Conservation (phyloP, 53 echinoderm and acorn worm species). For the Echinometra lucunter region DNA sequence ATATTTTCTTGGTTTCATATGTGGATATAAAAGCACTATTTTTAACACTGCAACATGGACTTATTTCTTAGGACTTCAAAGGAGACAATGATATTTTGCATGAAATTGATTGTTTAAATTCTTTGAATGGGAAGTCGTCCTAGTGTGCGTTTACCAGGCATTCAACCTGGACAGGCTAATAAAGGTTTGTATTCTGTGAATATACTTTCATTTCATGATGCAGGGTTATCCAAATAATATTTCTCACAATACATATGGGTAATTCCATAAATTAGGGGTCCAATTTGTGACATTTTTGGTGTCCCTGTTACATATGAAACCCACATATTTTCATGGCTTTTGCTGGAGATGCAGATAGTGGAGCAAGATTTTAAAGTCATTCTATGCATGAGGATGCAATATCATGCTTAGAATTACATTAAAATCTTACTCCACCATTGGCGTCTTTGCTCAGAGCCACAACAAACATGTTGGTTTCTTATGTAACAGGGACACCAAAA, state of each 20-base stretch:
- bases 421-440: too few species aligned
- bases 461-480: too few species aligned
- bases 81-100: background rate
- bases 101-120: background rate
- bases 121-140: slow-evolving; percentile 39
- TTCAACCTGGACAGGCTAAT: background rate
- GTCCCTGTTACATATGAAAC: too few species aligned
- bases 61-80: background rate
- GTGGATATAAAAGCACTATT: background rate
- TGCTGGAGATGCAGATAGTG: too few species aligned
- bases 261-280: too few species aligned
- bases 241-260: background rate
- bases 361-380: too few species aligned
- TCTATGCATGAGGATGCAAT: too few species aligned
- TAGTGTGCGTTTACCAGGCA: slow-evolving; percentile 23
- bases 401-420: too few species aligned
- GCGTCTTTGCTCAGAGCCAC: too few species aligned
- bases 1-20: background rate
- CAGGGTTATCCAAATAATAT: background rate
- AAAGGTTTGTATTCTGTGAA: background rate
- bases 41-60: background rate
- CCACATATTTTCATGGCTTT: too few species aligned
- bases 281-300: too few species aligned
- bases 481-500: too few species aligned
- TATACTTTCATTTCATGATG: background rate